phyloP scores from a whole-genome alignment of 35 echinoderm and acorn worm genomes.

The Chiridota heheva region DNA sequence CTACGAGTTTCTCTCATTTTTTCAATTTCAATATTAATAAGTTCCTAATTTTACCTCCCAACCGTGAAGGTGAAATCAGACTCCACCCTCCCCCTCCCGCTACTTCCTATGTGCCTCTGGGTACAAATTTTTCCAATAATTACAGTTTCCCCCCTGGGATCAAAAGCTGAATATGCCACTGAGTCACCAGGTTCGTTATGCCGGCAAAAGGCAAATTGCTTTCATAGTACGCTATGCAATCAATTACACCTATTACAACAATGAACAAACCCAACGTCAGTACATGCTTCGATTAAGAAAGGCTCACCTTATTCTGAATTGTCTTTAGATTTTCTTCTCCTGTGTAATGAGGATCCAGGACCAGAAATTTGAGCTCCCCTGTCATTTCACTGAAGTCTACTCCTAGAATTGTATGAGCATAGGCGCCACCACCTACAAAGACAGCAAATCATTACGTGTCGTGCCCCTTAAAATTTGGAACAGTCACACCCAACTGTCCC shows the following conservation, averaged over 20 bases:
- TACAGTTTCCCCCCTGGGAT: background rate
- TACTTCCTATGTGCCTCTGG: too few relatives aligned
- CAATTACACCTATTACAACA: background rate
- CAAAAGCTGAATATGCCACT: background rate
- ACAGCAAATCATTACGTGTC: background rate
- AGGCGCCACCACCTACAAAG: slow-evolving; percentile 77
- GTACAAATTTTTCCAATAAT: background rate
- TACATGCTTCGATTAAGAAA: too few relatives aligned
- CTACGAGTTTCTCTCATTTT: too few relatives aligned
- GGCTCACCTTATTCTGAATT: slow-evolving; percentile 90
- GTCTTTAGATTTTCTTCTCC: slow-evolving; percentile 83
- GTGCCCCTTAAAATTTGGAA: too few relatives aligned
- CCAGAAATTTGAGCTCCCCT: slow-evolving; percentile 89
- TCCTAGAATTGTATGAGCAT: slow-evolving; percentile 92
- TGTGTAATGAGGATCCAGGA: slow-evolving; percentile 93
- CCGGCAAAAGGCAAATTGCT: background rate
- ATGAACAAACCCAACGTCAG: background rate
- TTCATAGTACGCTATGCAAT: background rate
- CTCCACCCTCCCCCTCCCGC: too few relatives aligned
- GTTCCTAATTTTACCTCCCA: too few relatives aligned
- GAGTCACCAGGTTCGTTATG: background rate
- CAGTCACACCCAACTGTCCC: too few relatives aligned
- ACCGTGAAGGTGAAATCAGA: too few relatives aligned
- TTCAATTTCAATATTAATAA: too few relatives aligned
- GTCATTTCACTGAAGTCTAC: slow-evolving; percentile 82